Evolutionary conservation across 2,113 vertebrate species (phyloP).

Genomic region (Clarias gariepinus): DNA sequence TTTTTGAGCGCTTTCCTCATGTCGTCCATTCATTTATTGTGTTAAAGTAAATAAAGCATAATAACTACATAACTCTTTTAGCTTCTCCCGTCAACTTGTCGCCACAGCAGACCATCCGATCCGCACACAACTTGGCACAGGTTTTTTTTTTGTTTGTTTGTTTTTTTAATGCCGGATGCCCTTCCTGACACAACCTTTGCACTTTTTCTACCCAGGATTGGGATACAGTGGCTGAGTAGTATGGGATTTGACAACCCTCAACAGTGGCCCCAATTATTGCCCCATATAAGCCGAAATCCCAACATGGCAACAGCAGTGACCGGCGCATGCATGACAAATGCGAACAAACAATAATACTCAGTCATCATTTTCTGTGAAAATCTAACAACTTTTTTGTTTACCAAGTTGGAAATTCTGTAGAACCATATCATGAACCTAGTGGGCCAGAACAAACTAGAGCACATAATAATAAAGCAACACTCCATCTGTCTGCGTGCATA

Average conservation of each 20-base stretch:
- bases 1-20: neutral
- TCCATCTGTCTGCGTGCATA: neutral
- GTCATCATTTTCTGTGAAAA: neutral
- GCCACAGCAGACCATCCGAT: too few species aligned
- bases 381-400: neutral
- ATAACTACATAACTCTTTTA: too few species aligned
- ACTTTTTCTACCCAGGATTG: too few species aligned
- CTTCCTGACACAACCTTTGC: too few species aligned
- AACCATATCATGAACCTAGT: neutral
- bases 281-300: too few species aligned
- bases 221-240: too few species aligned
- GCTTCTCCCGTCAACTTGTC: too few species aligned
- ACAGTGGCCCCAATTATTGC: too few species aligned
- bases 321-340: neutral
- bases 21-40: neutral
- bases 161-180: too few species aligned
- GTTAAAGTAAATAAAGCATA: neutral
- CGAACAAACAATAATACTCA: neutral
- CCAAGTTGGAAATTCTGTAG: neutral
- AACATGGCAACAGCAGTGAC: neutral
- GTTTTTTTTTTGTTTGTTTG: too few species aligned
- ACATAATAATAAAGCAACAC: neutral
- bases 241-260: too few species aligned
- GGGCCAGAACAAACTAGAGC: neutral
- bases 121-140: too few species aligned